These are phyloP conservation scores for Chelonus formosanus DNA, from an alignment of 2,888 invertebrate genomes.

Conservation along the genomic window DNA sequence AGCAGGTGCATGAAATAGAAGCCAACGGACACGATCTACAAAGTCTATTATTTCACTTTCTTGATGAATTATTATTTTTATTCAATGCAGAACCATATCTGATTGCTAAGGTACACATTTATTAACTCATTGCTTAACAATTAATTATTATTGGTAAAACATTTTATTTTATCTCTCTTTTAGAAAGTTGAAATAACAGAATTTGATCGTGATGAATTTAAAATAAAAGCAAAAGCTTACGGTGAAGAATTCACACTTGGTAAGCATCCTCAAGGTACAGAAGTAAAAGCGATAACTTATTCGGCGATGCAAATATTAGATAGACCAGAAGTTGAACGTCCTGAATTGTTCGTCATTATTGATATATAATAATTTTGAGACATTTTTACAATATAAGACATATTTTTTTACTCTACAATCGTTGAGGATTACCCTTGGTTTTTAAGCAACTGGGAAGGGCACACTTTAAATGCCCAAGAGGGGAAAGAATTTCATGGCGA, in stretches of 20 bases:
- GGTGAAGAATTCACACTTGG: constrained; percentile 94
- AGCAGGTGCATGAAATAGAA: constrained; percentile 81
- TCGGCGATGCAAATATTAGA: constrained; percentile 96
- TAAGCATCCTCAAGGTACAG: constrained; percentile 96
- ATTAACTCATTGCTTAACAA: not conserved
- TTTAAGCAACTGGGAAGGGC: constrained; percentile 8
- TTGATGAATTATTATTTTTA: constrained; percentile 92
- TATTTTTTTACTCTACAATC: constrained; percentile 8
- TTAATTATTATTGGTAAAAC: too few species aligned
- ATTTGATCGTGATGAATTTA: constrained; percentile 84
- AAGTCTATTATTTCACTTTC: constrained; percentile 88
- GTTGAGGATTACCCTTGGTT: not conserved
- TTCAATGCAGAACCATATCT: constrained; percentile 93
- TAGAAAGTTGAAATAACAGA: constrained; percentile 86
- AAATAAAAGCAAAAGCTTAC: constrained; percentile 77
- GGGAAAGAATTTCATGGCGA: constrained; percentile 28
- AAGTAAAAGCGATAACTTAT: constrained; percentile 99
- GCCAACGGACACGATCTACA: constrained; percentile 90
- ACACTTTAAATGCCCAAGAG: constrained; percentile 20
- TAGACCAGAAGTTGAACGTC: constrained; percentile 74
- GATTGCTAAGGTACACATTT: constrained; percentile 72
- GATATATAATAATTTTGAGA: constrained; percentile 77
- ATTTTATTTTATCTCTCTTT: constrained; percentile 47
- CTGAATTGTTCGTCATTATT: constrained; percentile 96
- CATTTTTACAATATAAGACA: not conserved